Evolutionary conservation across 2,888 invertebrate species (phyloP).

Genomic region (Rhamphomyia laevipes): DNA sequence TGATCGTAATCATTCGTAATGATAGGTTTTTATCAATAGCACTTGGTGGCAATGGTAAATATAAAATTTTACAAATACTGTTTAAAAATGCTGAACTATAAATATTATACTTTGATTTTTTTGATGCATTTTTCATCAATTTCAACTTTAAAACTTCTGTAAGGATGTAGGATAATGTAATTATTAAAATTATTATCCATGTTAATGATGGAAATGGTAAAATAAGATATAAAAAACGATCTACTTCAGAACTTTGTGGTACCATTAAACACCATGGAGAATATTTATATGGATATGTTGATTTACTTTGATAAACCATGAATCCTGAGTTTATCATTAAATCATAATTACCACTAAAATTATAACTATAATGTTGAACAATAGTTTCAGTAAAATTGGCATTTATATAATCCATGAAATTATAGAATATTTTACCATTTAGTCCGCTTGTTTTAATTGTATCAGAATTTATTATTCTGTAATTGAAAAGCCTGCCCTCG

Average conservation of each 20-base stretch:
- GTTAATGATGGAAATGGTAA: not conserved
- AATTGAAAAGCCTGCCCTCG: too few species aligned
- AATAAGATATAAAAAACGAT: not conserved
- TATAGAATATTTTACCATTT: not conserved
- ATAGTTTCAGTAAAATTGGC: not conserved
- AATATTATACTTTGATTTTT: not conserved
- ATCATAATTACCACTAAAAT: not conserved
- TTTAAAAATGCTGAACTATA: not conserved
- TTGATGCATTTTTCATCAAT: not conserved
- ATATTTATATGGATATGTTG: not conserved
- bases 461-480: too few species aligned
- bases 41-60: not conserved
- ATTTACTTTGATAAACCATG: not conserved
- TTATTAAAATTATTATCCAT: not conserved
- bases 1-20: not conserved
- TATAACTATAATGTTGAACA: not conserved
- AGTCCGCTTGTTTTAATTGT: not conserved
- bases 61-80: not conserved
- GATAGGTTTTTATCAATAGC: not conserved
- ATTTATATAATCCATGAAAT: not conserved
- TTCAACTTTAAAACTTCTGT: not conserved
- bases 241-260: not conserved
- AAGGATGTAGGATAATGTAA: not conserved
- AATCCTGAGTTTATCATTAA: not conserved
- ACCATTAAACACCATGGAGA: not conserved